Base-by-base conservation (phyloP, 2,888 invertebrate species). In the Chymomyza caudatula region DNA sequence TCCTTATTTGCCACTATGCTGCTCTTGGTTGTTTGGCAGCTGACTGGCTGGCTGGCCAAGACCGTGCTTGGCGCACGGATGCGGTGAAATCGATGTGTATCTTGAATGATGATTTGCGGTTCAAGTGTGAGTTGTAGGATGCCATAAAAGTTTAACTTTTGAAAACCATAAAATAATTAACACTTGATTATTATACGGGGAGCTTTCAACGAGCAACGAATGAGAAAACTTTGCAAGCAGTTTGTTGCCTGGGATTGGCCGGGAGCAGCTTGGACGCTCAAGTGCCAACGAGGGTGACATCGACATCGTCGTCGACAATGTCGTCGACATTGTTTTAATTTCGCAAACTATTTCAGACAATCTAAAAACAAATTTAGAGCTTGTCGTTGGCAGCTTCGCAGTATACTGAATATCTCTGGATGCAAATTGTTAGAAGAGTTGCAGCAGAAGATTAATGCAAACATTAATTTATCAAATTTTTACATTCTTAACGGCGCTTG, bases 131-230 rank as follows among this genome's bases (percentile, higher is more conserved):
- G 43, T 37, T 52, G 56, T 51, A 29, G 37, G 44, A 58, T 65
- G 74, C 74, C 73, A 74, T 54, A 71, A 68, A 77, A 80, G 61
- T 79, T 80, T 60, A 86, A 74, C 83, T 88, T 87, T 84, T 83
- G 81, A 81, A 86, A 87, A 86, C 88, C 90, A 88, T 90, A 89
- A 90, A 90, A 90, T 87, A 90, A 90, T 90, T 90, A 90, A 86
- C 90, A 88, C 86, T 88, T 87, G 85, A 90, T 90, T 90, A 88
- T 89, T 88, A 86, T 84, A 79, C 78, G 66, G 90, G 89, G 90
- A 89, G 76, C 87, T 77, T 76, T 77, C 73, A 69, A 49, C 66
- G 47, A 58, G 53, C 17, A 59, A 55, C 53, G 51, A 19, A 37
- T 42, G 19, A 15, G 15, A 43, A 64, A 74, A 77, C 66, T 74